These are phyloP conservation scores for Amphibalanus amphitrite DNA, from an alignment of 1,140 invertebrate genomes.

Conservation along the genomic window DNA sequence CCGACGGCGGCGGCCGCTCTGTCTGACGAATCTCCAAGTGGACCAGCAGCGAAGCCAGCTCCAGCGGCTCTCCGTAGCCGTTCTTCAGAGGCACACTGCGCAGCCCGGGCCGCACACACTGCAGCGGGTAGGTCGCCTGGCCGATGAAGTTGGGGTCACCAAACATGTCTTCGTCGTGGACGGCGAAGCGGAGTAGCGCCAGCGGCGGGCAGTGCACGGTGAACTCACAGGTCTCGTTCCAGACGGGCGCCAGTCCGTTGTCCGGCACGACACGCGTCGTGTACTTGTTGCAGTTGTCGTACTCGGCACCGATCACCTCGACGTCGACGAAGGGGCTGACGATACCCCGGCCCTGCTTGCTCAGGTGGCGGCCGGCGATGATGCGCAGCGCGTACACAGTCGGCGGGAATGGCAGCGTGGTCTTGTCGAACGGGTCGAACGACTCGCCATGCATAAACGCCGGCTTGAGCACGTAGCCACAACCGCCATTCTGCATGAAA, in stretches of 20 bases:
- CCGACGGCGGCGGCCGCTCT: background rate
- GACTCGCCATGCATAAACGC: slow-evolving; percentile 69
- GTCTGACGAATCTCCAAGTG: slow-evolving; percentile 35
- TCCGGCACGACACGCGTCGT: slow-evolving; percentile 72
- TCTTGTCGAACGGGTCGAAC: slow-evolving; percentile 57
- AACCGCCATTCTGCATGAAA: slow-evolving; percentile 76
- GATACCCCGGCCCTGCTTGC: slow-evolving; percentile 60
- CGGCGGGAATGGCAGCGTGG: slow-evolving; percentile 25
- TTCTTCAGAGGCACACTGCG: slow-evolving; percentile 80
- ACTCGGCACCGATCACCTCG: slow-evolving; percentile 80
- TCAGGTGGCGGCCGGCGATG: slow-evolving; percentile 79
- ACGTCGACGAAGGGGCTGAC: slow-evolving; percentile 90
- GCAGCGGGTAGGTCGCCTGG: slow-evolving; percentile 80
- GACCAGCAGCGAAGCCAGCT: slow-evolving; percentile 76
- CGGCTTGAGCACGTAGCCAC: slow-evolving; percentile 89
- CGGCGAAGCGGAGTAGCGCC: slow-evolving; percentile 75
- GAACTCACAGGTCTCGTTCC: slow-evolving; percentile 79
- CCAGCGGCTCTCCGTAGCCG: slow-evolving; percentile 78
- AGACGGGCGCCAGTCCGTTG: slow-evolving; percentile 92
- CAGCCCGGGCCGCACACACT: slow-evolving; percentile 45
- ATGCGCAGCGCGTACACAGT: slow-evolving; percentile 30
- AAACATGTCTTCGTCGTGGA: slow-evolving; percentile 96
- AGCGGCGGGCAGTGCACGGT: slow-evolving; percentile 73
- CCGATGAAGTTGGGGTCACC: slow-evolving; percentile 94
- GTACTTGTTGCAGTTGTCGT: slow-evolving; percentile 61